A percentile compares a stretch with the other conserved stretches of the same genome.
phyloP scores from a whole-genome alignment of 2,888 invertebrate genomes.

The Oligia strigilis region DNA sequence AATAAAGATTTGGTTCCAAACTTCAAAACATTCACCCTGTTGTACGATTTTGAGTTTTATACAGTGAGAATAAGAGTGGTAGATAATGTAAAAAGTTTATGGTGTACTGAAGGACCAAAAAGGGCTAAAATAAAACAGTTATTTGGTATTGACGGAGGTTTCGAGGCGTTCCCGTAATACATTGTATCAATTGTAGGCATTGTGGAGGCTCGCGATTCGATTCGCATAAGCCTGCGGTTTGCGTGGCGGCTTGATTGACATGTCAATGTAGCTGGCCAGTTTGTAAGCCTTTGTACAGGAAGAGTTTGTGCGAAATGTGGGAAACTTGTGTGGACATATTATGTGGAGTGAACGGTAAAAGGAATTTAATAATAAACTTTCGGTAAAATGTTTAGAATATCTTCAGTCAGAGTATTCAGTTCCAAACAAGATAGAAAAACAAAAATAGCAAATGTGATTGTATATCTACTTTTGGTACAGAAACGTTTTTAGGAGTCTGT shows the following conservation, averaged over 20 bases:
- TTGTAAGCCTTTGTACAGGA: conserved; percentile 54
- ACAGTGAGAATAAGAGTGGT: neutral
- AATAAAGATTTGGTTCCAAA: conserved; percentile 24
- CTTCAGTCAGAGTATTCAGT: neutral
- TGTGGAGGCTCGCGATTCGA: conserved; percentile 76
- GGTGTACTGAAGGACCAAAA: conserved; percentile 40
- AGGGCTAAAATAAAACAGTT: conserved; percentile 72
- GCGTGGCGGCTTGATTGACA: conserved; percentile 72
- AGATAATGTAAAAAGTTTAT: neutral
- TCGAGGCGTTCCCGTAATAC: conserved; percentile 75
- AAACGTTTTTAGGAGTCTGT: neutral
- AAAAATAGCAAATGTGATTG: neutral
- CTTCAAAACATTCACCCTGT: neutral
- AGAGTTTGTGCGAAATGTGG: conserved; percentile 48
- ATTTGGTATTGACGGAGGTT: conserved; percentile 62
- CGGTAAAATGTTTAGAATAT: neutral
- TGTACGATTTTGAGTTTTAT: conserved; percentile 30
- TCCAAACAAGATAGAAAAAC: neutral
- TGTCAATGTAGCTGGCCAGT: conserved; percentile 62
- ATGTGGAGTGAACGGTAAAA: conserved; percentile 51
- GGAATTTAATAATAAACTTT: conserved; percentile 1
- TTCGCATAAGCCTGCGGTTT: conserved; percentile 71
- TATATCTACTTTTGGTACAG: neutral
- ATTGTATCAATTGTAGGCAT: conserved; percentile 81
- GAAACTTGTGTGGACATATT: conserved; percentile 33